phyloP scores from a whole-genome alignment of 2,113 vertebrate genomes.

The Gobius niger region DNA sequence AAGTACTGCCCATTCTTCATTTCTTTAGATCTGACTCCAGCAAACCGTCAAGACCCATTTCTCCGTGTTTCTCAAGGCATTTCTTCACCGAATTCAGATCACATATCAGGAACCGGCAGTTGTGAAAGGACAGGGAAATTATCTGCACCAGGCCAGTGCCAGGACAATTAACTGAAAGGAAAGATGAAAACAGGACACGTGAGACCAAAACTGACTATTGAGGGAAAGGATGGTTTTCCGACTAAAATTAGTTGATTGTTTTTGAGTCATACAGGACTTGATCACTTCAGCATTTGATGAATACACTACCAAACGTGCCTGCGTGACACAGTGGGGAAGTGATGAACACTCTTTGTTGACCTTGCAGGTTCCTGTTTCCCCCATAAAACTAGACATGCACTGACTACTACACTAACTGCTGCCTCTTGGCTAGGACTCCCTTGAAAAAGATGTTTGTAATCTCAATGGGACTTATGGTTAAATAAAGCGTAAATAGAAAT shows the following conservation, averaged over 20 bases:
- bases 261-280: too few relatives aligned
- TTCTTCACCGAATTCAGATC: constrained; percentile 41
- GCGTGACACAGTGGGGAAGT: too few relatives aligned
- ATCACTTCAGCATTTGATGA: too few relatives aligned
- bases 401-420: too few relatives aligned
- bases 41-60: constrained; percentile 37
- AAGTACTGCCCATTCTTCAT: constrained; percentile 11
- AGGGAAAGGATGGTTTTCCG: neutral
- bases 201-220: neutral
- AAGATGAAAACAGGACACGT: neutral
- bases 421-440: too few relatives aligned
- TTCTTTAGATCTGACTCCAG: constrained; percentile 27
- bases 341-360: too few relatives aligned
- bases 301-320: too few relatives aligned
- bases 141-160: constrained; percentile 6
- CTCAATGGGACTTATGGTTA: too few relatives aligned
- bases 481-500: too few relatives aligned
- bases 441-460: too few relatives aligned
- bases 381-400: too few relatives aligned
- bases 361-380: too few relatives aligned
- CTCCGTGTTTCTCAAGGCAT: constrained; percentile 15
- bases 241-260: neutral
- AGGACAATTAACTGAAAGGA: constrained; percentile 28
- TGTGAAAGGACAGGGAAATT: constrained; percentile 40
- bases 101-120: constrained; percentile 58